A percentile compares a stretch with the other conserved stretches of the same genome.
phyloP scores from a whole-genome alignment of 2,888 invertebrate species.

The Rhogogaster chlorosoma region DNA sequence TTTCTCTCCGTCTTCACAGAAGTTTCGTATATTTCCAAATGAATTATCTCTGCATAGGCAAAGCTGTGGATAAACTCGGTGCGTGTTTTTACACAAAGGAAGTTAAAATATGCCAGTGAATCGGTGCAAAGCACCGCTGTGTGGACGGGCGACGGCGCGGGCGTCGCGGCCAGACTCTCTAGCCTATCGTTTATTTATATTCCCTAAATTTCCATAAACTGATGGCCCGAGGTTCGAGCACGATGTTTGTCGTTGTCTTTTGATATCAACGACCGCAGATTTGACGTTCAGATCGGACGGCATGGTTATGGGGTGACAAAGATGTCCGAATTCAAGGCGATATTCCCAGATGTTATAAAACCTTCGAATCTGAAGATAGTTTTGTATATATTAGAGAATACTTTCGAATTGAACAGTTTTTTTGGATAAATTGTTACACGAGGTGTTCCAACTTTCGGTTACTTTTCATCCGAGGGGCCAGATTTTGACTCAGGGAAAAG shows the following conservation, averaged over 20 bases:
- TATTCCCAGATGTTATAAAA: not conserved
- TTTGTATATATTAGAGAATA: too few relatives aligned
- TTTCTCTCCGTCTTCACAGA: too few relatives aligned
- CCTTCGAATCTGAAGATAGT: too few relatives aligned
- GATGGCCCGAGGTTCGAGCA: not conserved
- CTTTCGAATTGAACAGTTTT: too few relatives aligned
- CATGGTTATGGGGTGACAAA: not conserved
- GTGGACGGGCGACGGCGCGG: not conserved
- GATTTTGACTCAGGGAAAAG: too few relatives aligned
- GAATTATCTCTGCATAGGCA: not conserved
- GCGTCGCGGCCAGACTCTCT: not conserved
- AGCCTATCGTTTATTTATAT: conserved; percentile 18
- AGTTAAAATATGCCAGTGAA: not conserved
- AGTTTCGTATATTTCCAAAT: not conserved
- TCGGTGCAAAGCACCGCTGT: not conserved
- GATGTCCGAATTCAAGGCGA: not conserved
- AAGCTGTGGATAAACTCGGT: not conserved
- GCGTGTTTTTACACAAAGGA: not conserved
- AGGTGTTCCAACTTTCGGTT: too few relatives aligned
- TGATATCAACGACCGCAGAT: not conserved
- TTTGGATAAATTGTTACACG: too few relatives aligned
- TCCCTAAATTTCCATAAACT: conserved; percentile 22
- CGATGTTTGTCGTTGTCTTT: conserved; percentile 8
- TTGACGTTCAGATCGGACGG: not conserved
- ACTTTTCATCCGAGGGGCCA: too few relatives aligned